phyloP scores from a whole-genome alignment of 2,113 vertebrate species.

The Cathartes aura region DNA sequence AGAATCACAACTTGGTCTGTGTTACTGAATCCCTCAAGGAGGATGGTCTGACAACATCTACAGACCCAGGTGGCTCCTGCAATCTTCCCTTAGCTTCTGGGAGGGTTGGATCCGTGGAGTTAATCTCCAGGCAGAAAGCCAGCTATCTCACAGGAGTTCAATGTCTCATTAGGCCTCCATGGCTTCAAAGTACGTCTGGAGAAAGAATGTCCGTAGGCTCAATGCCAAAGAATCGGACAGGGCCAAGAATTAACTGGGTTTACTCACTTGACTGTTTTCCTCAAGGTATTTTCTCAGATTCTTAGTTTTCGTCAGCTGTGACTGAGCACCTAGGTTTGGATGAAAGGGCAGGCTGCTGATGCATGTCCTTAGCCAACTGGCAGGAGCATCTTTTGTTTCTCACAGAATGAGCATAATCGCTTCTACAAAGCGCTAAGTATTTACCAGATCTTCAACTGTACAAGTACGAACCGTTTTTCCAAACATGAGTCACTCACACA shows the following conservation, averaged over 20 bases:
- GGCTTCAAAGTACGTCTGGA: background rate
- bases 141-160: background rate
- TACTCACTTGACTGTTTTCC: background rate
- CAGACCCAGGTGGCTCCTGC: background rate
- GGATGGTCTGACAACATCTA: rapidly evolving
- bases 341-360: background rate
- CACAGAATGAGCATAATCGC: background rate
- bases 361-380: background rate
- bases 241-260: background rate
- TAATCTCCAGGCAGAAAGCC: background rate
- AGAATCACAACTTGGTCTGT: background rate
- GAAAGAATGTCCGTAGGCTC: background rate
- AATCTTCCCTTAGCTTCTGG: background rate
- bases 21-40: background rate
- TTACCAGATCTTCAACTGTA: constrained; percentile 30
- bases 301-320: background rate
- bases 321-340: background rate
- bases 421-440: background rate
- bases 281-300: background rate
- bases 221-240: background rate
- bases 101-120: background rate
- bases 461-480: background rate
- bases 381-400: background rate
- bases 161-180: background rate
- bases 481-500: background rate